Percentiles rank a stretch among this genome's conserved stretches.
Conservation (phyloP, 2,888 invertebrate genomes). For the Pollenia labialis region DNA sequence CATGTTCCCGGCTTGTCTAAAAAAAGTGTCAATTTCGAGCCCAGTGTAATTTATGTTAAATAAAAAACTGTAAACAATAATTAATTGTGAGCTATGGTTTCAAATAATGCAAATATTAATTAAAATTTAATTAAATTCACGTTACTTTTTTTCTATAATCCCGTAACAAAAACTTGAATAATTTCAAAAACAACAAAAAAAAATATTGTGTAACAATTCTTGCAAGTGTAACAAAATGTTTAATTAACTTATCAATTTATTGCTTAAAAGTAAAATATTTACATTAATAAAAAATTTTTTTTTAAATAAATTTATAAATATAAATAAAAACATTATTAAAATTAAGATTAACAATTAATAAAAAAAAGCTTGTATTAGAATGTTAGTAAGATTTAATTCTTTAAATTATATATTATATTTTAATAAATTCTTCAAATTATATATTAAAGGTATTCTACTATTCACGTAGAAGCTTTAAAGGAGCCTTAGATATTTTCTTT, state of each 20-base stretch:
- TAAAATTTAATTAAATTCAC: constrained; percentile 29
- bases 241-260: constrained; percentile 32
- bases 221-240: not conserved
- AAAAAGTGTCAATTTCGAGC: no score
- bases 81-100: constrained; percentile 44
- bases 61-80: constrained; percentile 29
- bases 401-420: no score
- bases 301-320: not conserved
- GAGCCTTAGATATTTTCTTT: no score
- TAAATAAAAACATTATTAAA: no score
- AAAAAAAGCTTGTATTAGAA: not conserved
- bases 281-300: not conserved
- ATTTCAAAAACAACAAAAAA: not conserved
- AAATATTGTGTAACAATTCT: constrained; percentile 31
- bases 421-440: no score
- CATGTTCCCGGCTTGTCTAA: no score
- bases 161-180: constrained; percentile 23
- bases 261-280: not conserved
- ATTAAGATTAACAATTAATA: no score
- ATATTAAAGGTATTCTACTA: no score
- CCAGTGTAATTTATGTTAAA: constrained; percentile 47
- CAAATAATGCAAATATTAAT: constrained; percentile 50
- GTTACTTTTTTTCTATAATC: constrained; percentile 37
- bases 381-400: no score
- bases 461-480: no score